Conservation (phyloP, 1,140 invertebrate genomes). For the Drosophila melanogaster region DNA sequence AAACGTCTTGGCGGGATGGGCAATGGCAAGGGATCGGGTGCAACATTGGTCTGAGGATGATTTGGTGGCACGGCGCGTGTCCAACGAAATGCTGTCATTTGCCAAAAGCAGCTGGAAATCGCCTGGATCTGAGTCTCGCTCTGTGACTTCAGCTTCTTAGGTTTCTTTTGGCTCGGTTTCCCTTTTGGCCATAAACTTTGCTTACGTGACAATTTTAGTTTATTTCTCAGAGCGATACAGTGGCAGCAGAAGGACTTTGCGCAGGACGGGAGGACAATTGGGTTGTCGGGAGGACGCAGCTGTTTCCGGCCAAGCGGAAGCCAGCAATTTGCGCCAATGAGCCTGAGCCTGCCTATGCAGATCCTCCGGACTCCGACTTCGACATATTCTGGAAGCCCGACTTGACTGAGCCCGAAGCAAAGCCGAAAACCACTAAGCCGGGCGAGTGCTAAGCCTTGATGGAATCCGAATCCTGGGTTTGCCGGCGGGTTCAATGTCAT, state of each 20-base stretch:
- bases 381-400: neutral
- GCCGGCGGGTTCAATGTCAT: slow-evolving; percentile 36
- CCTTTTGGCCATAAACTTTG: slow-evolving; percentile 77
- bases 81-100: slow-evolving; percentile 72
- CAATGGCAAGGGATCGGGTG: neutral
- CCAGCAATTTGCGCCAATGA: slow-evolving; percentile 57
- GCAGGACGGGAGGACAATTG: slow-evolving; percentile 9
- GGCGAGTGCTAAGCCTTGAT: slow-evolving; percentile 14
- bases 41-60: slow-evolving; percentile 59
- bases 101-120: slow-evolving; percentile 65
- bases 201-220: slow-evolving; percentile 82
- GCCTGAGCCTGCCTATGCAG: slow-evolving; percentile 5
- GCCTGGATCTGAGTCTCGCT: slow-evolving; percentile 29
- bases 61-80: slow-evolving; percentile 80
- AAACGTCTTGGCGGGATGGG: slow-evolving; percentile 30
- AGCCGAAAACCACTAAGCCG: slow-evolving; percentile 3
- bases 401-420: neutral
- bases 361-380: neutral
- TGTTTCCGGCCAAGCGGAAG: slow-evolving; percentile 27
- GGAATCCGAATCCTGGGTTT: slow-evolving; percentile 6
- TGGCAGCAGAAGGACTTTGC: slow-evolving; percentile 35
- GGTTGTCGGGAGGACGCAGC: slow-evolving; percentile 8
- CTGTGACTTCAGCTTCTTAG: slow-evolving; percentile 28
- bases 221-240: slow-evolving; percentile 71
- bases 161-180: slow-evolving; percentile 44